phyloP scores from a whole-genome alignment of 2,113 vertebrate species.

The Dipodomys spectabilis region DNA sequence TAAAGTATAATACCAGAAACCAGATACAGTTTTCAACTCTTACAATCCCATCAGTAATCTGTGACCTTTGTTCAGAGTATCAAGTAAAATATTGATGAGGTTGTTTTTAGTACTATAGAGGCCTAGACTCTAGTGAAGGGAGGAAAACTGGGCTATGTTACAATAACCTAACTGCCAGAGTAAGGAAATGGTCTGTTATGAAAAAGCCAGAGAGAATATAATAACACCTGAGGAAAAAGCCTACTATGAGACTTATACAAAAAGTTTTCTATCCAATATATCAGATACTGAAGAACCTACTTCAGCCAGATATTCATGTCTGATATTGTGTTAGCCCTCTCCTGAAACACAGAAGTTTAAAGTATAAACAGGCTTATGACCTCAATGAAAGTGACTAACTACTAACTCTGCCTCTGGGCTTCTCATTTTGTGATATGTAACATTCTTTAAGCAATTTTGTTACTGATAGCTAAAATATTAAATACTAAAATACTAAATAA shows the following conservation, averaged over 20 bases:
- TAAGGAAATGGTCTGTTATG: neutral
- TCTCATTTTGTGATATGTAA: slow-evolving; percentile 26
- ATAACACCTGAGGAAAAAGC: neutral
- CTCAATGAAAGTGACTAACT: neutral
- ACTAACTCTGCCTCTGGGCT: neutral
- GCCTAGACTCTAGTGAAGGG: neutral
- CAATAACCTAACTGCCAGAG: neutral
- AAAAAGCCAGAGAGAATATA: slow-evolving; percentile 3
- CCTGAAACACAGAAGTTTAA: neutral
- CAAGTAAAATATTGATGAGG: slow-evolving; percentile 25
- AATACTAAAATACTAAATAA: neutral
- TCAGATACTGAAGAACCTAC: neutral
- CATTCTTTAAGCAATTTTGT: slow-evolving; percentile 20
- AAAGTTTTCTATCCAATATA: neutral
- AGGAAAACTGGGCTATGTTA: neutral
- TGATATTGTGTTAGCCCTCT: neutral
- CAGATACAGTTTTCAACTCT: neutral
- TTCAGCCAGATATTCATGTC: neutral
- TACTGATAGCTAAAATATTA: neutral
- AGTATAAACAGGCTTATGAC: neutral
- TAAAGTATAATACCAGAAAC: neutral
- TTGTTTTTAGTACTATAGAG: neutral
- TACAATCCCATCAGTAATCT: neutral
- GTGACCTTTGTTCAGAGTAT: slow-evolving; percentile 13
- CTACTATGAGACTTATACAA: neutral